Evolutionary conservation across 2,888 invertebrate genomes (phyloP), one percentile per base, ranked within the genome.

Genomic region (Macaria notata): DNA sequence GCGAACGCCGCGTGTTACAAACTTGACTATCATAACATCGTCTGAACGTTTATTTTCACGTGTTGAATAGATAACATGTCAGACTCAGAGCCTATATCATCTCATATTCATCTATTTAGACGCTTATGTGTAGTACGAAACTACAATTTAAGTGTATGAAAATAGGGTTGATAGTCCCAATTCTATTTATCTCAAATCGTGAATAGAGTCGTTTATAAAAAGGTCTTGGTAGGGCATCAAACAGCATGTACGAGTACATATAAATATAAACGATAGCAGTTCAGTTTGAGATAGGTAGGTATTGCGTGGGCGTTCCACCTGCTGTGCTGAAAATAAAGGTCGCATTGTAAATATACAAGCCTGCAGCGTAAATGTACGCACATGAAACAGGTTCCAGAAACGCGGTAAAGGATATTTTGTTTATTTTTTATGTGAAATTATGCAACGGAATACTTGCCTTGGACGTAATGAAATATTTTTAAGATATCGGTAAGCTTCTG

Each of bases 261-360:
- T 71, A 70, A 77, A 77, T 77, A 75, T 65, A 51, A 55, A 48
- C 48, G 46, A 63, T 65, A 56, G 56, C 53, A 48, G 57, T 63
- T 56, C 58, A 48, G 54, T 46, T 49, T 29, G 36, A 33, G 30
- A 53, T 46, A 38, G 52, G 47, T 41, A 57, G 47, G 31, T 49
- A 56, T 58, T 50, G 51, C 43, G 59, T 59, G 5, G 55, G 49
- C 52, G 51, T 46, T 42, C n/a, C 42, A 51, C 54, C 51, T 45
- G 51, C 36, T 48, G 61, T 42, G 50, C 49, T 58, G 51, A 60
- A 59, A 54, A 56, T 33, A 53, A 55, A 60, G 53, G 58, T 51
- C 54, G 48, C 8, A 2, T 19, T 33, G 42, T 59, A 59, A 54
- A 59, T 50, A 33, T 36, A 43, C 53, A 9, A 39, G 38, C 31